Evolutionary conservation across 1,140 invertebrate species (phyloP), one percentile per base, ranked within the genome.

Genomic region (Magallana angulata): DNA sequence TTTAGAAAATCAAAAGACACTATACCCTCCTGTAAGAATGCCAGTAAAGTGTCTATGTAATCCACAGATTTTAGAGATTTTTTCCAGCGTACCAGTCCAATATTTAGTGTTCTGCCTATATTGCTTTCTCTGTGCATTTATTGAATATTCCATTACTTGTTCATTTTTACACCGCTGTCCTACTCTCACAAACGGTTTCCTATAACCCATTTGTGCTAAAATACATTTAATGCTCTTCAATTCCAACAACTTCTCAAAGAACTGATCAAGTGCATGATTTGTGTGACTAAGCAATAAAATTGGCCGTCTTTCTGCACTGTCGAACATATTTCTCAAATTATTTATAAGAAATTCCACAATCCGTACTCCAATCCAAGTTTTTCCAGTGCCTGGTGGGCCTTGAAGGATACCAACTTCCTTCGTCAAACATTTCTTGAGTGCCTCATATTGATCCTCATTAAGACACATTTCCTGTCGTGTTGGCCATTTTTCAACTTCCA

Each of bases 181-280:
- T 24, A 91, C 68, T 81, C 90, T 84, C 5, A 91, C 85, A 62
- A 91, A 57, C 57, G 87, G 16, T 11, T 48, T 48, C 36, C 62
- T 64, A 18, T 64, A n/a, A 0, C 14, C 14, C 1, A 64, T 8
- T 5, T 16, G 5, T 86, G 0, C 1, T 36, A 58, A 57, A 56
- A 60, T 7, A 14, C 14, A 12, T 36, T 2, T 7, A 1, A 14
- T 81, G 24, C 16, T 6, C 71, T 11, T 16, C 57, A 57, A 59
- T 80, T 64, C 59, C 6, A 90, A 60, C 8, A 94, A 91, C 56
- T 96, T 97, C 92, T 97, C 96, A 12, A 98, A 94, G 94, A 98
- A 98, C 92, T 98, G 97, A 95, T 98, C 97, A 5, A 98, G 92
- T 1, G 97, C 97, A 93, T 98, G 97, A 92, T 98, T 98, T 0